phyloP scores from a whole-genome alignment of 92 coral and sea anemone genomes.

The Actinostola sp. region DNA sequence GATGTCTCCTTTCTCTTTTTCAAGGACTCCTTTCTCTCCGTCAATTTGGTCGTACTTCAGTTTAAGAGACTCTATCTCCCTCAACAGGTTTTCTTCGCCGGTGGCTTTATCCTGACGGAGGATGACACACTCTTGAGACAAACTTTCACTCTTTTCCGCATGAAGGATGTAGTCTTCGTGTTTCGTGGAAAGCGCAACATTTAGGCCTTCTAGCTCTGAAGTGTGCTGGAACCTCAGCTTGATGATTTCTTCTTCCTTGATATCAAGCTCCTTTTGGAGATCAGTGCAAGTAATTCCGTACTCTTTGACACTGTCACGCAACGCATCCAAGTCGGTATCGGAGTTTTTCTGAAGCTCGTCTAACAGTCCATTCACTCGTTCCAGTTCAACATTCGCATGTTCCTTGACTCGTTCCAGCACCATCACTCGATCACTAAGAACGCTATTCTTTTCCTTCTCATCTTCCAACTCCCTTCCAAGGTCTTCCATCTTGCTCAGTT shows the following conservation, averaged over 20 bases:
- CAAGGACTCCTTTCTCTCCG: slow-evolving; percentile 59
- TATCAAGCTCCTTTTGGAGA: slow-evolving; percentile 54
- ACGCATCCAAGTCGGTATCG: slow-evolving; percentile 20
- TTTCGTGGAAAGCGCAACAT: slow-evolving; percentile 19
- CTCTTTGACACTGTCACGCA: slow-evolving; percentile 50
- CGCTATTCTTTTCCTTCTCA: slow-evolving; percentile 36
- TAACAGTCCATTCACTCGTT: slow-evolving; percentile 13
- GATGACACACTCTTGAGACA: slow-evolving; percentile 47
- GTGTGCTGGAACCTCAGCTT: slow-evolving; percentile 29
- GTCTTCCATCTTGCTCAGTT: slow-evolving; percentile 34
- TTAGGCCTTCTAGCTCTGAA: slow-evolving; percentile 14
- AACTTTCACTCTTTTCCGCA: slow-evolving; percentile 23
- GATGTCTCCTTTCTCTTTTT: slow-evolving; percentile 58
- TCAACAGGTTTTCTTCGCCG: slow-evolving; percentile 35
- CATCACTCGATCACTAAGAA: slow-evolving; percentile 26
- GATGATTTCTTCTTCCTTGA: slow-evolving; percentile 53
- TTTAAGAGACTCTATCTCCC: slow-evolving; percentile 74
- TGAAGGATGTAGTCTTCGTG: slow-evolving; percentile 38
- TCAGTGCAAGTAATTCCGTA: slow-evolving; percentile 36
- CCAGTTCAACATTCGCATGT: slow-evolving; percentile 38
- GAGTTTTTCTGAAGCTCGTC: slow-evolving; percentile 14
- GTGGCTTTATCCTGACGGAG: slow-evolving; percentile 42
- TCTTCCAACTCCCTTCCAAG: slow-evolving; percentile 41
- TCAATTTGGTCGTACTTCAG: slow-evolving; percentile 57
- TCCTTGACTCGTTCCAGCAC: slow-evolving; percentile 46